Conservation (phyloP, 2,113 vertebrate species). For the Alosa alosa region DNA sequence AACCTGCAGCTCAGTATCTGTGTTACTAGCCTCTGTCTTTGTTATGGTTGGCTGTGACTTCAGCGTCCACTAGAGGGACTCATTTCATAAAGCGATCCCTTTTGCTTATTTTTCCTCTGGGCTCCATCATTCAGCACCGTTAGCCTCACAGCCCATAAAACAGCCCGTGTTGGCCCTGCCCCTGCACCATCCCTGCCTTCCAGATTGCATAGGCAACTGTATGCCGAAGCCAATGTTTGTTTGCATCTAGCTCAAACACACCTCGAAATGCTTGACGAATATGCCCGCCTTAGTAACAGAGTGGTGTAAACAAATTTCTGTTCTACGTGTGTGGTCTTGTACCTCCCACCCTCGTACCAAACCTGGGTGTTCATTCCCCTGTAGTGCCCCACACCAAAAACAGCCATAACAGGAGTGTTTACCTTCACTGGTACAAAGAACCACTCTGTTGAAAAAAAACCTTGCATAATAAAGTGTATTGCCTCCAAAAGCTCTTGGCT, state of each 20-base stretch:
- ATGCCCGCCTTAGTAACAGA: constrained; percentile 12
- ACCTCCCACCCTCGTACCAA: constrained; percentile 71
- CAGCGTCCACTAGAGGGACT: constrained; percentile 4
- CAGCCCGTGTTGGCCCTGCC: neutral
- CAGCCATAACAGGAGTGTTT: constrained; percentile 68
- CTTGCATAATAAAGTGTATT: neutral
- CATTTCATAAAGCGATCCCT: neutral
- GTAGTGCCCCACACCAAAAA: constrained; percentile 36
- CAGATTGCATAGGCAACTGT: neutral
- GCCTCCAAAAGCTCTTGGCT: neutral
- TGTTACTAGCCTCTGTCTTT: neutral
- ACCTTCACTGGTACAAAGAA: constrained; percentile 51
- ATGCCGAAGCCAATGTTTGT: neutral
- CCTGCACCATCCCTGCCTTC: neutral
- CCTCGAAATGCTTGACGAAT: neutral
- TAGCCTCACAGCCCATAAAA: neutral
- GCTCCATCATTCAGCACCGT: neutral
- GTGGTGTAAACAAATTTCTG: constrained; percentile 49
- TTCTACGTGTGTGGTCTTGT: constrained; percentile 74
- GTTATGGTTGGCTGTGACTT: neutral
- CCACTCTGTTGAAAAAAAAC: neutral
- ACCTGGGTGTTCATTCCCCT: constrained; percentile 39
- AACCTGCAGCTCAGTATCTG: neutral
- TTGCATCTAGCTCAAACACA: constrained; percentile 14
- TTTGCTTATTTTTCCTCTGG: neutral